Evolutionary conservation across 2,113 vertebrate genomes (phyloP).

Genomic region (Oncorhynchus tshawytscha): DNA sequence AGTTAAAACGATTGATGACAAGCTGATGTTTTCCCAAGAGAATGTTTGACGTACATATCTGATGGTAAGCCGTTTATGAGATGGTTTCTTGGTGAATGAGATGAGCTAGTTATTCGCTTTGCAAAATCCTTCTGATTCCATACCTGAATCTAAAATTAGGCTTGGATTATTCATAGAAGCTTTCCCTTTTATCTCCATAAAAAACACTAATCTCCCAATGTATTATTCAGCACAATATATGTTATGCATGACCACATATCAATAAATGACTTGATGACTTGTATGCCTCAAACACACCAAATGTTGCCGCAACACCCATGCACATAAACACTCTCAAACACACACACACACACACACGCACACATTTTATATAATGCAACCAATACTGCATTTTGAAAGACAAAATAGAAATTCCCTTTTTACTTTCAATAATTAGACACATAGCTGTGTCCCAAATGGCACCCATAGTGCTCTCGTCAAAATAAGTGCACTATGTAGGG

Average conservation of each 20-base stretch:
- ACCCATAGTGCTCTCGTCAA: not conserved
- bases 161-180: slow-evolving; percentile 48
- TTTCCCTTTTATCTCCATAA: slow-evolving; percentile 46
- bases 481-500: not conserved
- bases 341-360: slow-evolving; percentile 31
- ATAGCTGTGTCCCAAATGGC: too few relatives aligned
- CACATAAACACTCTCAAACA: not conserved
- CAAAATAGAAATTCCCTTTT: not conserved
- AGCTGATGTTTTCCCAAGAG: slow-evolving; percentile 48
- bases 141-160: not conserved
- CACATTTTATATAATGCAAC: slow-evolving; percentile 25
- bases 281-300: not conserved
- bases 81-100: slow-evolving; percentile 55
- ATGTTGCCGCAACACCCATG: too few relatives aligned
- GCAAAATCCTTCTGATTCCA: slow-evolving; percentile 62
- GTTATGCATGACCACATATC: slow-evolving; percentile 21
- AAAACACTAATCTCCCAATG: slow-evolving; percentile 42
- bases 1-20: slow-evolving; percentile 40
- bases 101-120: slow-evolving; percentile 51
- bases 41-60: slow-evolving; percentile 32
- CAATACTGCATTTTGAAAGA: not conserved
- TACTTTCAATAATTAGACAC: not conserved
- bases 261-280: not conserved
- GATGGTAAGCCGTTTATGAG: slow-evolving; percentile 57
- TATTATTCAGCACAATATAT: slow-evolving; percentile 53